These are phyloP conservation scores for Hozukius guyotensis DNA, from an alignment of 2,797 vertebrate genomes.

Conservation along the genomic window DNA sequence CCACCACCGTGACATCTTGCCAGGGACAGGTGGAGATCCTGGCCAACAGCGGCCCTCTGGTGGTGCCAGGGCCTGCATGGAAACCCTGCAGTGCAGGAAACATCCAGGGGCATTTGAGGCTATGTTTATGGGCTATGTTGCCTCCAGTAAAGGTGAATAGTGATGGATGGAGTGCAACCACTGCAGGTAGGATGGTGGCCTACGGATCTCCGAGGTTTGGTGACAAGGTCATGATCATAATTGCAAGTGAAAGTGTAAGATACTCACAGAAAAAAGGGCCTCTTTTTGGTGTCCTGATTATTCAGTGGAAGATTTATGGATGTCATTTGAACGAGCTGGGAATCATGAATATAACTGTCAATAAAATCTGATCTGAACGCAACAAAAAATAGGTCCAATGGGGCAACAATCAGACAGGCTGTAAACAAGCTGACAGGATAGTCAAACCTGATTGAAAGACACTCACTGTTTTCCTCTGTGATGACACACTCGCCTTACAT, in stretches of 20 bases:
- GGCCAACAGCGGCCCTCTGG: neutral
- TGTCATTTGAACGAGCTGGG: neutral
- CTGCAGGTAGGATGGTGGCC: neutral
- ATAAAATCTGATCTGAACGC: neutral
- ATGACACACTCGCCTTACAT: neutral
- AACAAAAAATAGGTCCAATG: neutral
- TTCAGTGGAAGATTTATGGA: neutral
- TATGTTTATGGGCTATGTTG: neutral
- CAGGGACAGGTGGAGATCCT: conserved; percentile 36
- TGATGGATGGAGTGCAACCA: conserved; percentile 8
- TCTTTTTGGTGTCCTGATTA: neutral
- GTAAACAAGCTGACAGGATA: neutral
- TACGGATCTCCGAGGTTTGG: neutral
- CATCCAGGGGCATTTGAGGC: neutral
- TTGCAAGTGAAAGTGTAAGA: neutral
- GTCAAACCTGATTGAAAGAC: neutral
- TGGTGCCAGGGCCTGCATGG: neutral
- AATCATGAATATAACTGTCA: neutral
- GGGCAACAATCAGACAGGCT: neutral
- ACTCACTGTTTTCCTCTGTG: neutral
- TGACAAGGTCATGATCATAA: conserved; percentile 16
- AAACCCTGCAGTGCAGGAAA: neutral
- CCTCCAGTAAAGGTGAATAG: neutral
- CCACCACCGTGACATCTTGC: conserved; percentile 28
- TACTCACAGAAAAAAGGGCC: neutral